These are phyloP conservation scores for Ferrisia virgata DNA, from an alignment of 2,888 invertebrate genomes.

Conservation along the genomic window DNA sequence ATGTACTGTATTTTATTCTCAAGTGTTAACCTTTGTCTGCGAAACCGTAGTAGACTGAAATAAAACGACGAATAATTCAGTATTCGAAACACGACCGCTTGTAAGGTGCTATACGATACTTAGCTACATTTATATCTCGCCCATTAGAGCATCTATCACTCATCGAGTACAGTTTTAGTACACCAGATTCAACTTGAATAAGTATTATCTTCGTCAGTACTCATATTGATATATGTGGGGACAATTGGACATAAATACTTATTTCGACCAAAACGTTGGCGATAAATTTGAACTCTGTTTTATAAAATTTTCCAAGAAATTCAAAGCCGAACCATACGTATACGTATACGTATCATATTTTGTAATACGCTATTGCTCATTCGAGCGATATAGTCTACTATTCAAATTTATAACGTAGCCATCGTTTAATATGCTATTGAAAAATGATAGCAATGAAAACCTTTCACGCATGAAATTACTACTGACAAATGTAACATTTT, in stretches of 20 bases:
- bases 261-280: background rate
- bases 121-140: no score
- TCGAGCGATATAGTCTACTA: background rate
- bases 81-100: no score
- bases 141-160: no score
- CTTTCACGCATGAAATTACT: conserved; percentile 17
- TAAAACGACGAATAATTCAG: no score
- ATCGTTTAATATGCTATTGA: background rate
- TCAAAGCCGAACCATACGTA: background rate
- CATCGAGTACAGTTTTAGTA: no score
- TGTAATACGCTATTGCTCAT: background rate
- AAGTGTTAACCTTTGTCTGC: no score
- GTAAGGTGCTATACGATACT: no score
- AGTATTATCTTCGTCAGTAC: no score
- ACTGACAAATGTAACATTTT: conserved; percentile 9
- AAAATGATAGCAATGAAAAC: conserved; percentile 14
- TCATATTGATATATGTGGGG: no score
- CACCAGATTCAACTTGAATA: no score
- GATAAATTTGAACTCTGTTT: background rate
- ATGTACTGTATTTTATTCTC: no score
- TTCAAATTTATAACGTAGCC: background rate
- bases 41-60: no score
- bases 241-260: background rate
- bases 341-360: background rate
- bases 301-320: background rate